Evolutionary conservation across 1,140 invertebrate species (phyloP).

Genomic region (Drosophila guanche): DNA sequence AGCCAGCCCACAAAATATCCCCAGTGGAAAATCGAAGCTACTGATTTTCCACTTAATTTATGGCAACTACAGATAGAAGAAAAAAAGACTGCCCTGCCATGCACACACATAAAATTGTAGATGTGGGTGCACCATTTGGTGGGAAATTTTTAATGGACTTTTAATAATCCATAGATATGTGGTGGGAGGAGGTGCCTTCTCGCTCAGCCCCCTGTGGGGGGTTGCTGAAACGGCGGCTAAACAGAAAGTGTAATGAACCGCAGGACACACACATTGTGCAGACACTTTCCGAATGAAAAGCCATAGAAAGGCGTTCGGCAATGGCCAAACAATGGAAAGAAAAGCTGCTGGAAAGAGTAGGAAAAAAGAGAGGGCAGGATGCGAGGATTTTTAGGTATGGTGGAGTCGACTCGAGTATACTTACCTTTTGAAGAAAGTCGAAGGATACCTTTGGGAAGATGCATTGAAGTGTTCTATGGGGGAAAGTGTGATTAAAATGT

Average conservation of each 20-base stretch:
- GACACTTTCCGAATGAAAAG: conserved; percentile 77
- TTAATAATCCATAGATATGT: conserved; percentile 62
- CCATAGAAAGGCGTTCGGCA: conserved; percentile 71
- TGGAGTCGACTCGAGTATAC: background rate
- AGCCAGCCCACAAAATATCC: conserved; percentile 7
- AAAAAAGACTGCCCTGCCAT: background rate
- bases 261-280: conserved; percentile 75
- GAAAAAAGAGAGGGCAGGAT: conserved; percentile 17
- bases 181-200: background rate
- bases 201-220: background rate
- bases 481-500: no score
- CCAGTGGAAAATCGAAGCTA: background rate
- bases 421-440: background rate
- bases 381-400: background rate
- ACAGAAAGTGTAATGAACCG: conserved; percentile 79
- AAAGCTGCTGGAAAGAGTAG: conserved; percentile 2
- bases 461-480: no score
- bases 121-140: conserved; percentile 31
- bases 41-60: conserved; percentile 75
- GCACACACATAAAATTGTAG: conserved; percentile 5
- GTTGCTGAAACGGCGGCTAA: conserved; percentile 46
- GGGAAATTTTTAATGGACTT: conserved; percentile 75
- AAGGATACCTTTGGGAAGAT: no score
- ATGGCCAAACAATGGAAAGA: conserved; percentile 65
- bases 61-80: conserved; percentile 50